Conservation (phyloP, 2,113 vertebrate genomes). For the Bambusicola thoracicus region DNA sequence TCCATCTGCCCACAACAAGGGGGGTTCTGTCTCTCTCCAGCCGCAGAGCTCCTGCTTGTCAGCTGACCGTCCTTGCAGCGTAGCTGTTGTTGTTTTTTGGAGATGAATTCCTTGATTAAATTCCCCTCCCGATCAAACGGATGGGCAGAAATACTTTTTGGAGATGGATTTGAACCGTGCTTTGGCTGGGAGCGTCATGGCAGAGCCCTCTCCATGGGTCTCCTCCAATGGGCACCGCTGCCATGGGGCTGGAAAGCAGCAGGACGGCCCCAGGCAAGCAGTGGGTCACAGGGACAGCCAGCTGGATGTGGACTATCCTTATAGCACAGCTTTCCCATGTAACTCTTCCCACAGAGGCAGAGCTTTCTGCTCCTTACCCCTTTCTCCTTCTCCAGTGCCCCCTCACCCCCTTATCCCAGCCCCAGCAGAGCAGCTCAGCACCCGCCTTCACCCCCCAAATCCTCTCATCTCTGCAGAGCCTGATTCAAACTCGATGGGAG, state of each 20-base stretch:
- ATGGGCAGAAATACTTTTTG: neutral
- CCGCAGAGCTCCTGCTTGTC: constrained; percentile 22
- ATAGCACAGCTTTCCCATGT: fast-evolving
- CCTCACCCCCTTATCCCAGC: neutral
- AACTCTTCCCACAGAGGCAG: neutral
- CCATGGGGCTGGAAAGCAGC: neutral
- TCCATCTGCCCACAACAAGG: constrained; percentile 23
- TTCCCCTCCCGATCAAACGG: neutral
- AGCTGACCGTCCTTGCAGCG: constrained; percentile 18
- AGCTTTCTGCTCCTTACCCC: neutral
- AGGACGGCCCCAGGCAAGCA: fast-evolving
- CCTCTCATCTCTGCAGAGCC: fast-evolving
- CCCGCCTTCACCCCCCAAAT: neutral
- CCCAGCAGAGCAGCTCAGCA: neutral
- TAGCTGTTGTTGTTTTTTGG: constrained; percentile 7
- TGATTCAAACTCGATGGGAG: neutral
- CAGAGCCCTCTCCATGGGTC: neutral
- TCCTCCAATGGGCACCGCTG: neutral
- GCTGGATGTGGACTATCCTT: fast-evolving
- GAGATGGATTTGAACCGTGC: neutral
- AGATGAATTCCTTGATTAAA: constrained; percentile 33
- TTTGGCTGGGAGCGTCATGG: fast-evolving
- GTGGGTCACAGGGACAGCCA: fast-evolving
- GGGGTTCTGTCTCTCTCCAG: neutral
- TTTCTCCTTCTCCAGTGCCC: neutral